Percentiles rank a stretch among this genome's conserved stretches.
Evolutionary conservation across 1,140 invertebrate species (phyloP).

Genomic region (Philotrypesis tridentata): DNA sequence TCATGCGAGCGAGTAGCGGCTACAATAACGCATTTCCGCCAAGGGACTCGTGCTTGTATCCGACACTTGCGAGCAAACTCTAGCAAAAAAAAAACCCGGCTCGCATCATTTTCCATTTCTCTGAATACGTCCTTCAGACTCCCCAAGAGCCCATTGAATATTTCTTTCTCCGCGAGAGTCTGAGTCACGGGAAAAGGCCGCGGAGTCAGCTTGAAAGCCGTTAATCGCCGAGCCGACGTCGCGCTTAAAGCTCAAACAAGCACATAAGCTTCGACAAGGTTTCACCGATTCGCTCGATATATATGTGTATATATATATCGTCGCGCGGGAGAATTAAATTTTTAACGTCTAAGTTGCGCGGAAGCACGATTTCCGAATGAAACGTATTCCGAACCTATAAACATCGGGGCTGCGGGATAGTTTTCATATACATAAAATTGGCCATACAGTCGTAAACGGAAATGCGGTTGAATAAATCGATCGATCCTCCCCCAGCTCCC

Average conservation of each 20-base stretch:
- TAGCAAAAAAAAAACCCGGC: neutral
- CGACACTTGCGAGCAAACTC: neutral
- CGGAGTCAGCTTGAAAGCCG: neutral
- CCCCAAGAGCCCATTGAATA: neutral
- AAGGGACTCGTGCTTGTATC: neutral
- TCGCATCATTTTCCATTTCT: neutral
- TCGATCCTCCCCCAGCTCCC: neutral
- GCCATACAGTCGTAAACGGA: neutral
- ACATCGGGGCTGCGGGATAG: neutral
- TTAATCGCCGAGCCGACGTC: no score
- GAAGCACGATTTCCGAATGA: neutral
- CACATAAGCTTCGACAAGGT: neutral
- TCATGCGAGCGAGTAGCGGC: no score
- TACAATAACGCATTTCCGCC: no score
- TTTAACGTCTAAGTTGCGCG: neutral
- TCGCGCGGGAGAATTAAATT: neutral
- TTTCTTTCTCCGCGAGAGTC: neutral
- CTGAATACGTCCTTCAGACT: neutral
- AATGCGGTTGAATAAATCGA: slow-evolving; percentile 20
- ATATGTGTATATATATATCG: no score
- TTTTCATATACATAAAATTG: neutral
- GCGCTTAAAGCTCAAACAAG: neutral
- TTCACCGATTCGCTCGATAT: neutral
- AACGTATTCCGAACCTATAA: neutral
- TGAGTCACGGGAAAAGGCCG: neutral